Evolutionary conservation across 2,888 invertebrate species (phyloP).

Genomic region (Euzetes globulus): DNA sequence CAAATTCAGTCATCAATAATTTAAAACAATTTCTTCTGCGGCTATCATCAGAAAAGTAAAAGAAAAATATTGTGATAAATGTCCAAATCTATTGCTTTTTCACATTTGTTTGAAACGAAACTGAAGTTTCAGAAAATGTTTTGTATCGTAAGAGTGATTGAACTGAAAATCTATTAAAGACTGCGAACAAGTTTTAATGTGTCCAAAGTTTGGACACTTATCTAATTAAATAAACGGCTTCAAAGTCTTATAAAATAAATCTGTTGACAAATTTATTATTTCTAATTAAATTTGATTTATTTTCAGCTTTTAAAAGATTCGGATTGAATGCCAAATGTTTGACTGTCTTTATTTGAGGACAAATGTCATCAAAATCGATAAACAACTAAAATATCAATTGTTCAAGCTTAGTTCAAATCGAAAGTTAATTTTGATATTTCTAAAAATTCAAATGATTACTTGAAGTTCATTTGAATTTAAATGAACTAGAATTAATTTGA

Average conservation of each 20-base stretch:
- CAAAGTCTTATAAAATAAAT: not conserved
- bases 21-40: not conserved
- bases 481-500: too few relatives aligned
- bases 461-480: too few relatives aligned
- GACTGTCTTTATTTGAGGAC: not conserved
- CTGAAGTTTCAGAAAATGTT: not conserved
- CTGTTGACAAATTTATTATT: constrained; percentile 9
- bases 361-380: not conserved
- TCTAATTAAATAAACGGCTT: not conserved
- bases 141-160: not conserved
- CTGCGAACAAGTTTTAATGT: not conserved
- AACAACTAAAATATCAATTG: too few relatives aligned
- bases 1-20: not conserved
- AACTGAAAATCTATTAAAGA: not conserved
- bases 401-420: too few relatives aligned
- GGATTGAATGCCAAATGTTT: not conserved
- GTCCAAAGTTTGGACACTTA: not conserved
- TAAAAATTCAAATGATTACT: too few relatives aligned
- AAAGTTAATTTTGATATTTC: too few relatives aligned
- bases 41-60: not conserved
- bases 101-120: too few relatives aligned
- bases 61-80: not conserved
- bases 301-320: too few relatives aligned
- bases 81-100: too few relatives aligned
- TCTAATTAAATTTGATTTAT: constrained; percentile 17